A percentile compares a stretch with the other conserved stretches of the same genome.
Evolutionary conservation across 1,140 invertebrate genomes (phyloP).

Genomic region (Pogonomyrmex californicus): DNA sequence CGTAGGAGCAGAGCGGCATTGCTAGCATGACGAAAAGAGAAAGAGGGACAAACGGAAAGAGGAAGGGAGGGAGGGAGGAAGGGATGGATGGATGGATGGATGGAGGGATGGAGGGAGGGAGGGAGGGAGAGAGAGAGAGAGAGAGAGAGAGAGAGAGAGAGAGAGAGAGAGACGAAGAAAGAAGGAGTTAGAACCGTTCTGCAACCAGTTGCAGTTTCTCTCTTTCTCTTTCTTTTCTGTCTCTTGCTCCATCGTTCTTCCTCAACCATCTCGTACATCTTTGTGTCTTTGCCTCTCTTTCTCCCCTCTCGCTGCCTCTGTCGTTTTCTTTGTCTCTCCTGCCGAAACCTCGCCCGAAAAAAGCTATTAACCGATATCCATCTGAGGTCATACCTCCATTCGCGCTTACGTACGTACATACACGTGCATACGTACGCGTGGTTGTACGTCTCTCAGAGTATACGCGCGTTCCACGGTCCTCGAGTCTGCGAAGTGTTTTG

Average conservation of each 20-base stretch:
- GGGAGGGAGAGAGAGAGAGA: no score
- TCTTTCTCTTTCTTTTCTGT: not conserved
- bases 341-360: conserved; percentile 73
- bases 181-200: conserved; percentile 20
- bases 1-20: not conserved
- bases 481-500: conserved; percentile 65
- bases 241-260: not conserved
- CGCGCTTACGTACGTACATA: conserved; percentile 57
- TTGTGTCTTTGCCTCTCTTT: not conserved
- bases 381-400: conserved; percentile 83
- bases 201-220: conserved; percentile 55
- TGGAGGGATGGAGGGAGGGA: no score
- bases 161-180: not conserved
- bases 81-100: no score
- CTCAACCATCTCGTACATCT: not conserved
- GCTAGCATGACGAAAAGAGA: not conserved
- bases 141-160: conserved; percentile 1
- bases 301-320: conserved; percentile 8
- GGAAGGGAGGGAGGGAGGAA: not conserved
- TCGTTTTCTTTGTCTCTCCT: conserved; percentile 28
- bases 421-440: conserved; percentile 25
- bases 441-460: conserved; percentile 49
- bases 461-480: conserved; percentile 23
- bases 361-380: conserved; percentile 86
- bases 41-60: not conserved